These are phyloP conservation scores for Bagarius yarrelli DNA, from an alignment of 2,113 vertebrate species.

Conservation along the genomic window DNA sequence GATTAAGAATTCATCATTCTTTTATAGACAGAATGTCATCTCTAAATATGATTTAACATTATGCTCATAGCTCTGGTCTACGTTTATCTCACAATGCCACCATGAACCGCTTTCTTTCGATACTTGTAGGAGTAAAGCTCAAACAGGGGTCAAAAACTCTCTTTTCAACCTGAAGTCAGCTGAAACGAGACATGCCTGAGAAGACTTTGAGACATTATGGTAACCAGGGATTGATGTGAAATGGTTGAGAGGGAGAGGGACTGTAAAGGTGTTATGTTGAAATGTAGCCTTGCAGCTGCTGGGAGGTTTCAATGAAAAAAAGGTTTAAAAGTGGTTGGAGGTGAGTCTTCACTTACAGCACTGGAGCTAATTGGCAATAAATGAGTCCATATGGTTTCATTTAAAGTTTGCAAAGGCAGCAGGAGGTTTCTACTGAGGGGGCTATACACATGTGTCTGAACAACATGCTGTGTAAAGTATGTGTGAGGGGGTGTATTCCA, in stretches of 20 bases:
- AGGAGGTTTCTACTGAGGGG: slow-evolving; percentile 42
- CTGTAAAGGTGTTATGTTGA: slow-evolving; percentile 46
- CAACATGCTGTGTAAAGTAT: slow-evolving; percentile 19
- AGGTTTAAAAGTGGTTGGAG: slow-evolving; percentile 51
- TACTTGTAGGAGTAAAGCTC: background rate
- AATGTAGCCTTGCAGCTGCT: slow-evolving; percentile 52
- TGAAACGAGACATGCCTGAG: background rate
- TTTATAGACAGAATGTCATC: background rate
- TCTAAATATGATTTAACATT: background rate
- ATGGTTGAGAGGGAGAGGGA: background rate
- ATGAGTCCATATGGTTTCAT: slow-evolving; percentile 62
- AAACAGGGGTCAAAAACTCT: background rate
- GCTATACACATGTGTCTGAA: slow-evolving; percentile 33
- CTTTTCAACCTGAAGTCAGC: slow-evolving; percentile 4
- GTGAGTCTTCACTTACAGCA: slow-evolving; percentile 59
- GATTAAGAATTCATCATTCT: background rate
- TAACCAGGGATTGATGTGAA: slow-evolving; percentile 12
- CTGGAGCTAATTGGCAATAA: slow-evolving; percentile 64
- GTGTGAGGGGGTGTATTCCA: slow-evolving; percentile 33
- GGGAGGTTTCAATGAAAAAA: slow-evolving; percentile 60
- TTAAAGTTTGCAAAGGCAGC: slow-evolving; percentile 52
- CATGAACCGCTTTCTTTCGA: background rate
- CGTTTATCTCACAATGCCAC: background rate
- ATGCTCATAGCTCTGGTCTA: background rate
- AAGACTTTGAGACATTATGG: background rate